phyloP scores from a whole-genome alignment of 1,140 invertebrate genomes.

The Sycobia sp. region DNA sequence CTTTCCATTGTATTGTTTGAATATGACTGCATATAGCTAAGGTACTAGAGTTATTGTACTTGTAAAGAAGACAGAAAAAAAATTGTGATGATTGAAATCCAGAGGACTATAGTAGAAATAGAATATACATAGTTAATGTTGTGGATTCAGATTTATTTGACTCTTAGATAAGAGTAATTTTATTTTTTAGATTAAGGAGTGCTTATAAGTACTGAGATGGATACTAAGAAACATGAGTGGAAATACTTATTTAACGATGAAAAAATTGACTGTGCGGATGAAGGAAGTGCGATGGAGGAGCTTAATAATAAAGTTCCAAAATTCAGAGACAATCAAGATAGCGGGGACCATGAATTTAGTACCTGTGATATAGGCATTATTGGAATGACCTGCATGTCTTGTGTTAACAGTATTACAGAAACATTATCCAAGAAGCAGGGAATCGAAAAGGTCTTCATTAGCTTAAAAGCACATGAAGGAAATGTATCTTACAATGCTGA shows the following conservation, averaged over 20 bases:
- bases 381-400: conserved; percentile 85
- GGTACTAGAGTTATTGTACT: too few species aligned
- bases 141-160: too few species aligned
- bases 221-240: conserved; percentile 18
- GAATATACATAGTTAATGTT: too few species aligned
- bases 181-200: not conserved
- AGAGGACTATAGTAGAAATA: too few species aligned
- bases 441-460: conserved; percentile 66
- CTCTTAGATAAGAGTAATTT: too few species aligned
- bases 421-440: conserved; percentile 66
- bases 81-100: too few species aligned
- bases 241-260: conserved; percentile 19
- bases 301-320: not conserved
- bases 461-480: conserved; percentile 67
- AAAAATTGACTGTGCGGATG: not conserved
- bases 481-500: conserved; percentile 61
- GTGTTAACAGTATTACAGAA: conserved; percentile 79
- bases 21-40: too few species aligned
- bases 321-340: conserved; percentile 11
- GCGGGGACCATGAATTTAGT: conserved; percentile 53
- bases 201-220: conserved; percentile 3
- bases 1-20: too few species aligned
- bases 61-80: too few species aligned
- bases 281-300: conserved; percentile 10
- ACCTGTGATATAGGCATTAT: conserved; percentile 65